Conservation (phyloP, 2,113 vertebrate genomes). For the Sprattus sprattus region DNA sequence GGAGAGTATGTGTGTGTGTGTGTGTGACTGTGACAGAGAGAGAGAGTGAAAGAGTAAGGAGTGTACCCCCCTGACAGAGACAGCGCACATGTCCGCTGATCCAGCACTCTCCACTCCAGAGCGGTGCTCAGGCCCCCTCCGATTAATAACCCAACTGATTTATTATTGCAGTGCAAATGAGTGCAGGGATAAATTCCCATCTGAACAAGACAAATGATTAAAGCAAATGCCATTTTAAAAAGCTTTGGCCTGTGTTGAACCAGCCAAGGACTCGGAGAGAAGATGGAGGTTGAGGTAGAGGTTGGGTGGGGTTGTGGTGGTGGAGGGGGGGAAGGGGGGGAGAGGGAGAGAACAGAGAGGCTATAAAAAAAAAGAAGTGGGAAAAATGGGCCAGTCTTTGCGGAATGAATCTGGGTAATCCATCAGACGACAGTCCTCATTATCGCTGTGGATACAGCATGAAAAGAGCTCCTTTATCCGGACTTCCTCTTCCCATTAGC, state of each 20-base stretch:
- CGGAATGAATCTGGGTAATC: constrained; percentile 63
- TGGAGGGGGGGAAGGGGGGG: neutral
- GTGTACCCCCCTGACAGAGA: neutral
- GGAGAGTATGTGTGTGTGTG: neutral
- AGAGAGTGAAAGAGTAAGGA: neutral
- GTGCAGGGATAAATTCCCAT: constrained; percentile 29
- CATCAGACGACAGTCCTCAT: constrained; percentile 67
- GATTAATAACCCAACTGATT: constrained; percentile 48
- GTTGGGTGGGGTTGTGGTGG: neutral
- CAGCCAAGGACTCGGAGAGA: constrained; percentile 25
- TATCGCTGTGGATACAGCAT: constrained; percentile 57
- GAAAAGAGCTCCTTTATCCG: constrained; percentile 60
- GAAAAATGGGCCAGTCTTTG: constrained; percentile 61
- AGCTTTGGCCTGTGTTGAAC: constrained; percentile 52
- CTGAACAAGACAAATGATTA: constrained; percentile 41
- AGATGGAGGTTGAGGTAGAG: neutral
- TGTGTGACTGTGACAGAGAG: neutral
- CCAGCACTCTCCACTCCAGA: neutral
- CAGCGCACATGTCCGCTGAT: neutral
- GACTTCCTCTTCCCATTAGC: constrained; percentile 66
- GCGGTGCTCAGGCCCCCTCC: constrained; percentile 15
- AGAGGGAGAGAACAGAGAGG: neutral
- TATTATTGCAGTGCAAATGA: constrained; percentile 53
- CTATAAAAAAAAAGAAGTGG: constrained; percentile 36
- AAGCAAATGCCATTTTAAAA: constrained; percentile 49